phyloP scores from a whole-genome alignment of 2,888 invertebrate genomes.

The Drosophila flavopinicola region DNA sequence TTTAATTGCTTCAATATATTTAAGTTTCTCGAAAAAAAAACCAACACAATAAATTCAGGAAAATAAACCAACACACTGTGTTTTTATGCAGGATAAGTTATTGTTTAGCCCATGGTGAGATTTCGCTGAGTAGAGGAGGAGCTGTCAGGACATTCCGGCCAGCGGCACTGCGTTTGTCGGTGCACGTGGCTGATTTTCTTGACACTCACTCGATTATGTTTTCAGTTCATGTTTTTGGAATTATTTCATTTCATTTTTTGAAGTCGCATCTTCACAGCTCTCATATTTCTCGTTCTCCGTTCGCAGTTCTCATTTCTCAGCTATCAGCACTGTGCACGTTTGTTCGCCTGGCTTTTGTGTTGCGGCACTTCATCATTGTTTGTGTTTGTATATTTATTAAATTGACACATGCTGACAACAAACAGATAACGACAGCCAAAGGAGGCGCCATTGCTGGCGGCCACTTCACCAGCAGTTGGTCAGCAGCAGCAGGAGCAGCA shows the following conservation, averaged over 20 bases:
- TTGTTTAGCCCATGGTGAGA: constrained; percentile 11
- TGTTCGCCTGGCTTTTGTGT: constrained; percentile 18
- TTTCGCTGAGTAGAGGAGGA: not conserved
- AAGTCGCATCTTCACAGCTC: not conserved
- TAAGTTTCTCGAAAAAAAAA: no score
- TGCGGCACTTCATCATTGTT: constrained; percentile 59
- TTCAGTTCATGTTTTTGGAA: constrained; percentile 77
- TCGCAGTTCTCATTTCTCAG: not conserved
- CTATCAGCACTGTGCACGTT: constrained; percentile 40
- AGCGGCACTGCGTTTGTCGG: constrained; percentile 4
- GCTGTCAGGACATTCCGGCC: constrained; percentile 18
- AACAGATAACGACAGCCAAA: constrained; percentile 44
- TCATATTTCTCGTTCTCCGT: not conserved
- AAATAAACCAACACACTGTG: no score
- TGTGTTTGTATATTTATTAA: constrained; percentile 68
- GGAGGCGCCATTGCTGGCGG: constrained; percentile 1
- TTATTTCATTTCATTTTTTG: constrained; percentile 73
- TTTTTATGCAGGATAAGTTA: not conserved
- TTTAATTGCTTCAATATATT: no score
- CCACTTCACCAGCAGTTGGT: constrained; percentile 5
- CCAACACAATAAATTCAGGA: not conserved
- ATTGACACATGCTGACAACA: constrained; percentile 77
- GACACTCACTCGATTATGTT: constrained; percentile 73
- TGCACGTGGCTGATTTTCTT: constrained; percentile 63
- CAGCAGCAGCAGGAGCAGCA: constrained; percentile 4